Evolutionary conservation across 35 echinoderm and acorn worm species (phyloP), one percentile per base, ranked within the genome.

Genomic region (Holothuria glaberrima): DNA sequence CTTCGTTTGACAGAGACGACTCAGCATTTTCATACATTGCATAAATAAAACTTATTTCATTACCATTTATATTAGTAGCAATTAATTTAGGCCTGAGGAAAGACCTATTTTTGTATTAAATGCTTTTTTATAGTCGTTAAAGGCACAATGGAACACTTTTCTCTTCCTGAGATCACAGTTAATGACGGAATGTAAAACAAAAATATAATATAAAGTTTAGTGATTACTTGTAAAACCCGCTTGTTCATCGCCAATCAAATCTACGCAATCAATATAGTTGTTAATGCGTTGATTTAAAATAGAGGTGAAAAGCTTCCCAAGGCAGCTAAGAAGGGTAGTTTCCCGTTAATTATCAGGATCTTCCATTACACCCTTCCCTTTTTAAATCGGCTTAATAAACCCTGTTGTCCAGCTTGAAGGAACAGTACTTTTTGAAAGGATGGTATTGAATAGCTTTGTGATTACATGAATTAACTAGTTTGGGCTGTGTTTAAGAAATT

Each of bases 171-270:
- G 54, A 60, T 60, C 58, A 34, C 28, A 27, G 58, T 84, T 46
- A 60, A 84, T 84, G 41, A 60, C 26, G 9, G 12, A 58, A 13
- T 59, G 16, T 84, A 84, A 81, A 81, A 81, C 4, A n/a, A n/a
- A n/a, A n/a, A n/a, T 48, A 50, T 81, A 33, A 52, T 50, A 30
- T 48, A 44, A 20, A 20, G 1, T 46, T 81, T 30, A 81, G 77
- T 81, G 45, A 48, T 24, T 48, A 80, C 46, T 33, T 80, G 9
- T 81, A 50, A 52, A 81, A 35, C 0, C 48, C 45, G 77, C 10
- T 48, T 81, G 77, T 81, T 81, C 41, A 46, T 81, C 77, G 5
- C 77, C 77, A 81, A 54, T 13, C n/a, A 81, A 19, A 25, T 21
- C 77, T 25, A 81, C 22, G n/a, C n/a, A n/a, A n/a, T n/a, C n/a